Percentiles rank a stretch among this genome's conserved stretches.
These are phyloP conservation scores for Rhopalosiphum maidis DNA, from an alignment of 1,140 invertebrate genomes.

Conservation along the genomic window DNA sequence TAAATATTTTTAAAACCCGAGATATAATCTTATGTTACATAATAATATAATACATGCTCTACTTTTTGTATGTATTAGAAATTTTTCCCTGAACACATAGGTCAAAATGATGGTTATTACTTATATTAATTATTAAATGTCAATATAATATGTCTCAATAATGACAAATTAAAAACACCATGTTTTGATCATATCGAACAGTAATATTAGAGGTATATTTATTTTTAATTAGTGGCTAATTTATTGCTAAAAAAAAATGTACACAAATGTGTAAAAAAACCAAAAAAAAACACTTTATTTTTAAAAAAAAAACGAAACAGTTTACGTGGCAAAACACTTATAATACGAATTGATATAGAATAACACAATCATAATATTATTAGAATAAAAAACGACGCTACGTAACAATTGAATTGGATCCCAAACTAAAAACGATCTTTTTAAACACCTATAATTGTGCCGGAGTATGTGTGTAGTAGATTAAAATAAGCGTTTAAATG, in stretches of 20 bases:
- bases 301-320: background rate
- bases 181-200: conserved; percentile 42
- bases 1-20: background rate
- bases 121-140: background rate
- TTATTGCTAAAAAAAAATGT: background rate
- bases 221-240: conserved; percentile 28
- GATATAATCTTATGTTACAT: background rate
- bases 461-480: background rate
- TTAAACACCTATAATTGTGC: background rate
- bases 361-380: conserved; percentile 34
- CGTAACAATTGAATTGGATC: background rate
- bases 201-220: conserved; percentile 25
- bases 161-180: conserved; percentile 41
- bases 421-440: background rate
- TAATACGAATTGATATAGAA: background rate
- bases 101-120: conserved; percentile 38
- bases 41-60: conserved; percentile 16
- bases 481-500: conserved; percentile 39
- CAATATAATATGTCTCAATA: conserved; percentile 7
- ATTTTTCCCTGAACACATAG: conserved; percentile 25
- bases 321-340: background rate
- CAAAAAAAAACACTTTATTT: background rate
- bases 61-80: conserved; percentile 34
- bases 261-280: background rate
- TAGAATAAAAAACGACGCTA: conserved; percentile 12